Base-by-base conservation (phyloP, 2,888 invertebrate species). In the Panzeria rudis region DNA sequence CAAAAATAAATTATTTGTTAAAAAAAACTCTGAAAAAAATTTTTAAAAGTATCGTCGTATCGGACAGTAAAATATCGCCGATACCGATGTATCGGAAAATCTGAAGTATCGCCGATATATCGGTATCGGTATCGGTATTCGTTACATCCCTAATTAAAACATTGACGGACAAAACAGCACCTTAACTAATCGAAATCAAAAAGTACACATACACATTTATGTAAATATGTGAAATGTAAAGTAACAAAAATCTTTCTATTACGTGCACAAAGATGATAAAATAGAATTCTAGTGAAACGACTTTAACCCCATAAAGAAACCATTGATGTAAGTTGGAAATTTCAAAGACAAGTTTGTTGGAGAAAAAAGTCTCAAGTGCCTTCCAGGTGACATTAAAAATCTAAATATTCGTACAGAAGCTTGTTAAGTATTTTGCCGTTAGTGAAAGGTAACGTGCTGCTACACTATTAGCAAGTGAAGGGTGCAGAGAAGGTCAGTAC, bases 331-430 rank as follows among this genome's bases (percentile, higher is more conserved):
- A 81, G 71, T 75, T 59, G 64, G 8, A 80, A 72, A 38, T 29
- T 72, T 54, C 38, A 66, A 72, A 66, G 72, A 32, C 50, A 78
- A 41, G n/a, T 17, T 68, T 50, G 35, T 20, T 41, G 38, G 25
- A 44, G 6, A 38, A 54, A 69, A 81, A 78, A 73, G 77, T 84
- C 85, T 85, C 75, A 79, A 85, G 85, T 82, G 85, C 54, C 78
- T 82, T 85, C 76, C 78, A 85, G 85, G 82, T 85, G 85, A 85
- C 85, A 85, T 85, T 82, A 85, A 82, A 82, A 85, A 82, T 85
- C 82, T 82, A 61, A 84, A 81, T 61, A 73, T 81, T 84, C 80
- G 62, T 64, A 72, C 76, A 68, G 81, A 52, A 71, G 66, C 76
- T 77, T 72, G 80, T 84, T 77, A 81, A 72, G 80, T 52, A 77